Evolutionary conservation across 2,797 vertebrate species (phyloP).

Genomic region (Tauraco hartlaubi): DNA sequence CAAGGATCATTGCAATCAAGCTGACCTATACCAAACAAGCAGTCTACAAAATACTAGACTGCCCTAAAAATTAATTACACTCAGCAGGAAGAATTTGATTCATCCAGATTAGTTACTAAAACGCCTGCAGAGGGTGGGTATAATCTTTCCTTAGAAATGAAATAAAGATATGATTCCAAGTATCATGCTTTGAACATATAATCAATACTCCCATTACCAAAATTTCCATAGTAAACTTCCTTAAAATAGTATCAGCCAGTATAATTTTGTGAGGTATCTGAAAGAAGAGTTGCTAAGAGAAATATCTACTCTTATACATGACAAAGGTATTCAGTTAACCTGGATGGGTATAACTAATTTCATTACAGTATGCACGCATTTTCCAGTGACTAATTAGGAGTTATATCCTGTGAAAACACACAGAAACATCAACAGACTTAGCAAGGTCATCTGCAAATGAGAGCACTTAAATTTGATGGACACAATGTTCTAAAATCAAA

Average conservation of each 20-base stretch:
- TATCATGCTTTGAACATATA: conserved; percentile 52
- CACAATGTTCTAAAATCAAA: not conserved
- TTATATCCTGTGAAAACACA: not conserved
- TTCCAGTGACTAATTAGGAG: not conserved
- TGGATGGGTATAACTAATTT: not conserved
- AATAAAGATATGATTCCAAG: conserved; percentile 45
- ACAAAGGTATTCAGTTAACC: not conserved
- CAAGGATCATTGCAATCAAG: not conserved
- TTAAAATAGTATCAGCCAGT: conserved; percentile 32
- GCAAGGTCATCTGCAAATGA: not conserved
- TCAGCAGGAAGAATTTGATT: conserved; percentile 49
- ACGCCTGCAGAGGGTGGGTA: not conserved
- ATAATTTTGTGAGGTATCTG: conserved; percentile 30
- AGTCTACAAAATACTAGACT: conserved; percentile 19
- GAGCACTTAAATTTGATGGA: not conserved
- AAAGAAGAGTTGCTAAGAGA: not conserved
- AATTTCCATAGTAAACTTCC: conserved; percentile 54
- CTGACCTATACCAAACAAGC: conserved; percentile 24
- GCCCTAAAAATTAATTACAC: conserved; percentile 72
- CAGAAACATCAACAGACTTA: not conserved
- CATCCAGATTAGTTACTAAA: conserved; percentile 49
- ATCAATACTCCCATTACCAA: conserved; percentile 67
- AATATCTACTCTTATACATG: conserved; percentile 4
- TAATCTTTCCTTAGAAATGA: conserved; percentile 53
- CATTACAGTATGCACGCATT: not conserved